phyloP scores from a whole-genome alignment of 2,888 invertebrate genomes.

The Norana najaformis region DNA sequence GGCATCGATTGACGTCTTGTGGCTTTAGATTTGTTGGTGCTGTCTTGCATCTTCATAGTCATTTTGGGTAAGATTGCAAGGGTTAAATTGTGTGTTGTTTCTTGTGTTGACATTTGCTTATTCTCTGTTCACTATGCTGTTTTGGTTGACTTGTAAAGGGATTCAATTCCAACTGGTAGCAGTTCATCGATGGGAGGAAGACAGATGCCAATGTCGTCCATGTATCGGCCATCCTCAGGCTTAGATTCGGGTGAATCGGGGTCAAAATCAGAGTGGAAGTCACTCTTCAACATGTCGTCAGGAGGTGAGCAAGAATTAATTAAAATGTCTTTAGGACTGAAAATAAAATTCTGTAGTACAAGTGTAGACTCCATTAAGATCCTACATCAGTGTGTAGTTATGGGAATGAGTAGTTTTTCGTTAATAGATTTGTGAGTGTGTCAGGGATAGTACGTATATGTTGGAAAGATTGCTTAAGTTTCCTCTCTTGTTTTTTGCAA shows the following conservation, averaged over 20 bases:
- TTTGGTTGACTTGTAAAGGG: background rate
- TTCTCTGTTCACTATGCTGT: no score
- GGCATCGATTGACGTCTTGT: background rate
- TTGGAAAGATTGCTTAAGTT: no score
- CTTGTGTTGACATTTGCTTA: background rate
- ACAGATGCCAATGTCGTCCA: background rate
- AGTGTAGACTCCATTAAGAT: background rate
- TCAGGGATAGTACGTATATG: no score
- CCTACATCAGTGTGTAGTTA: background rate
- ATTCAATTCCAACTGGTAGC: constrained; percentile 1
- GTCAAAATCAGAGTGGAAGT: constrained; percentile 16
- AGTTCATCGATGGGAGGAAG: background rate
- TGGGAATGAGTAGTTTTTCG: background rate
- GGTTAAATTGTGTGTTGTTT: background rate
- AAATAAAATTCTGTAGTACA: no score
- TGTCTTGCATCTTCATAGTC: no score
- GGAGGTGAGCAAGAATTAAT: background rate
- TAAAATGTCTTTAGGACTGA: background rate
- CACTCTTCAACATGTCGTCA: background rate
- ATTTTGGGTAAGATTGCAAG: background rate
- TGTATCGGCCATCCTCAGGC: background rate
- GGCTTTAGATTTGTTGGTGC: no score
- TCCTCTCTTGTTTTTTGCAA: background rate
- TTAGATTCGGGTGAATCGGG: background rate
- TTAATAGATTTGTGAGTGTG: no score